Evolutionary conservation across 1,140 invertebrate genomes (phyloP).

Genomic region (Cotesia vestalis): DNA sequence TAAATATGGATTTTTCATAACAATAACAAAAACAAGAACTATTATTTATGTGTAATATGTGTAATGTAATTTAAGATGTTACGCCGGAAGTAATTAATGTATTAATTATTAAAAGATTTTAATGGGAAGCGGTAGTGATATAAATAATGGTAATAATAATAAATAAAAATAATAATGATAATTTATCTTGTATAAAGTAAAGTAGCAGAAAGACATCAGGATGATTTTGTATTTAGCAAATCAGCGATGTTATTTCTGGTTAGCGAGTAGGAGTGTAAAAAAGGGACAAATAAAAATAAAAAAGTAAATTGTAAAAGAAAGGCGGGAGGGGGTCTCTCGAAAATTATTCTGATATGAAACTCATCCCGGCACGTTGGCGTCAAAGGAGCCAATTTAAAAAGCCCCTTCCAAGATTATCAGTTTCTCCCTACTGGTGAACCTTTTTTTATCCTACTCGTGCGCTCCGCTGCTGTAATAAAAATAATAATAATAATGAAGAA

Average conservation of each 20-base stretch:
- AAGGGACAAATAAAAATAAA: conserved; percentile 15
- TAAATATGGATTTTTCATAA: no score
- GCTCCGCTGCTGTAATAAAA: not conserved
- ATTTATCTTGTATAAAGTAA: no score
- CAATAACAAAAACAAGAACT: no score
- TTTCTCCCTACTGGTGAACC: conserved; percentile 25
- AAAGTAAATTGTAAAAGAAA: conserved; percentile 33
- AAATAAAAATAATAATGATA: no score
- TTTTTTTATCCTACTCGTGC: conserved; percentile 8
- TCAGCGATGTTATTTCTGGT: conserved; percentile 32
- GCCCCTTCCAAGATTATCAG: conserved; percentile 64
- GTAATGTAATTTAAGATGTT: no score
- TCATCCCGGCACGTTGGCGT: conserved; percentile 59
- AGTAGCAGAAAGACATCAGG: not conserved
- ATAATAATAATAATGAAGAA: conserved; percentile 12
- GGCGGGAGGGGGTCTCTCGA: conserved; percentile 40
- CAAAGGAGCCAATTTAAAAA: conserved; percentile 67
- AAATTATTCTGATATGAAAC: conserved; percentile 67
- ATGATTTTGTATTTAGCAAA: conserved; percentile 33
- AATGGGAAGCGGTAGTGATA: no score
- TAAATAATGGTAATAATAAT: no score
- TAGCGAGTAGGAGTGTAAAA: conserved; percentile 11
- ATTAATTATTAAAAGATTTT: no score
- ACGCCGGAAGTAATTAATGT: no score
- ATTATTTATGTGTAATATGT: no score